Percentiles rank a stretch among this genome's conserved stretches.
These are phyloP conservation scores for Drosophila helvetica DNA, from an alignment of 2,888 invertebrate genomes.

Conservation along the genomic window DNA sequence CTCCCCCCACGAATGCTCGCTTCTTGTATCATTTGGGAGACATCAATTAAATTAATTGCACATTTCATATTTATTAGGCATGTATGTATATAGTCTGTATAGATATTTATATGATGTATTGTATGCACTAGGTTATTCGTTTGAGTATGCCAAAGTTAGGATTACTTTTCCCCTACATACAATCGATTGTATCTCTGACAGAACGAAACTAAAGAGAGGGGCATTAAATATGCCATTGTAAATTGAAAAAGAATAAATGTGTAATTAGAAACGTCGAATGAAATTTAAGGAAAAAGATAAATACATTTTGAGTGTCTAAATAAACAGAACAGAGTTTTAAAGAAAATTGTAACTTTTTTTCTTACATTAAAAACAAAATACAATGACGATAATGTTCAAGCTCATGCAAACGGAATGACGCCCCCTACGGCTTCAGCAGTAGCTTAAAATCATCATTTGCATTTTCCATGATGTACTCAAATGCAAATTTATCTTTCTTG, in stretches of 20 bases:
- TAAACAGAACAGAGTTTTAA: conserved; percentile 34
- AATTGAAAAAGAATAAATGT: conserved; percentile 8
- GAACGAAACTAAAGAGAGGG: conserved; percentile 2
- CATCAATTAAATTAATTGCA: conserved; percentile 25
- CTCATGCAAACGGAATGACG: background rate
- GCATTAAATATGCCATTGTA: conserved; percentile 21
- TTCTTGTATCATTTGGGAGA: conserved; percentile 10
- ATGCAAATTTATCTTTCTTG: conserved; percentile 84
- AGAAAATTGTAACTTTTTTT: conserved; percentile 32
- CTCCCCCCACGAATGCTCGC: conserved; percentile 6
- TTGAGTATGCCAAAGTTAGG: conserved; percentile 47
- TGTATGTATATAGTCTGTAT: conserved; percentile 37
- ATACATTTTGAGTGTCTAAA: conserved; percentile 25
- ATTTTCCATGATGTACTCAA: conserved; percentile 82
- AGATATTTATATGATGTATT: conserved; percentile 26
- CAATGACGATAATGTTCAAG: conserved; percentile 1
- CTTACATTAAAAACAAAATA: conserved; percentile 35
- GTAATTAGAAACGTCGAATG: conserved; percentile 20
- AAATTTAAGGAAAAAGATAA: conserved; percentile 30
- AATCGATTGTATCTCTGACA: conserved; percentile 35
- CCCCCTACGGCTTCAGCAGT: conserved; percentile 78
- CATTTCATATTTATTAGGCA: conserved; percentile 43
- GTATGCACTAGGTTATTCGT: conserved; percentile 36
- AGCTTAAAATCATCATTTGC: conserved; percentile 83
- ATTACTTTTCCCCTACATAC: conserved; percentile 29